Base-by-base conservation (phyloP, 2,113 vertebrate species). In the Gallinago undulata region DNA sequence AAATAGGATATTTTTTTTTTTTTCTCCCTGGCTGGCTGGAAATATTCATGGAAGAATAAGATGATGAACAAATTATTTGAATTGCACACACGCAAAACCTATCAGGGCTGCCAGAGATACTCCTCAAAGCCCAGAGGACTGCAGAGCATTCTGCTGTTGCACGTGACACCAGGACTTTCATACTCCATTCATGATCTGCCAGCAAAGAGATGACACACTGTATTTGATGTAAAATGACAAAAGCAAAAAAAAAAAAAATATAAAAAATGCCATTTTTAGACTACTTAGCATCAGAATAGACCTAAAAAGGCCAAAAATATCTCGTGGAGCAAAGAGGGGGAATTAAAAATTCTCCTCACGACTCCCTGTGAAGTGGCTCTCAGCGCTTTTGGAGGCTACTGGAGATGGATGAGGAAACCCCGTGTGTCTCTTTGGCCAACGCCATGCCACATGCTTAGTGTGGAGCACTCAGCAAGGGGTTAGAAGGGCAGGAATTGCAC, bases 241-340 rank as follows among this genome's bases (percentile, higher is more conserved):
- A 76, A 92, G 41, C 51, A 39, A 55, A 0, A 3, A 51, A 3
- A 51, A 94, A 57, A 43, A 43, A 43, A 43, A 43, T 16, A 43
- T 39, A 39, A 39, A 39, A 35, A 28, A 7, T 8, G 0, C 17
- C 59, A 3, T 41, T 81, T 96, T 87, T 50, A 76, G 73, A 51
- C 63, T 41, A n/a, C 21, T 93, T 53, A 85, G 57, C 94, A 95
- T 93, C 80, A 79, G 22, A 92, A 89, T 14, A 73, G 86, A 94
- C 37, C 35, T 41, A 53, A 2, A 31, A 33, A 35, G 53, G 59
- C 73, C 1, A 0, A 73, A 91, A 87, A 83, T 55, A 62, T 7
- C 75, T 53, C 9, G 0, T 4, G 35, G 66, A 70, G 89, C 87
- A 89, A 91, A 53, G 59, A 37, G 8, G 7, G 19, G 10, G 18